Base-by-base conservation (phyloP, 2,113 vertebrate species). In the Hippocampus barbouri region DNA sequence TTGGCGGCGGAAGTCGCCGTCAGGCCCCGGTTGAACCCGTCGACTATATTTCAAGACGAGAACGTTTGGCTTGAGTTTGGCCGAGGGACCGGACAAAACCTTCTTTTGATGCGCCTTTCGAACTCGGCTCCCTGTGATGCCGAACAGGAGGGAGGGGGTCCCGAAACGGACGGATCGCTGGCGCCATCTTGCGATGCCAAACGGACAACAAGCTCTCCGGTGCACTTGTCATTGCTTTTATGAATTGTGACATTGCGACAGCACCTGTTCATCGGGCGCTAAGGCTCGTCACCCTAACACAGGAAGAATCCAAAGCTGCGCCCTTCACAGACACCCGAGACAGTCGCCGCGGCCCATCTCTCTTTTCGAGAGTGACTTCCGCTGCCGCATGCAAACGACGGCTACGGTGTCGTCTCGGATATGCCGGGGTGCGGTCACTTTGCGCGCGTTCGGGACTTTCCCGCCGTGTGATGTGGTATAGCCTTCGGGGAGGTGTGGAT, bases 391-490 rank as follows among this genome's bases (percentile, higher is more conserved):
- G 60, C 8, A 10, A 11, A 6, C 8, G 7, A 41, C 20, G n/a
- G 20, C 9, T 20, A 9, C 30, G n/a, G 8, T 9, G 11, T 41
- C 15, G 11, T 27, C 38, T 3, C 5, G 7, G 34, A 43, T n/a
- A 71, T 5, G 6, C 1, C 51, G 67, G 45, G 43, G 62, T 66
- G 49, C 62, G 5, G 77, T 69, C 80, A 76, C 80, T 69, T 84
- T 79, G 74, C 51, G 53, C 23, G 81, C 85, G 87, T 85, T 85
- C 86, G 88, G 89, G 89, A 89, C 87, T 91, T 89, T 90, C 88
- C 87, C 73, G 34, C 0, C 16, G 78, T 71, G 74, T 88, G 83
- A 89, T 23, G 71, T 30, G 69, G 34, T 38, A 59, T 40, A 83
- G 69, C 70, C 76, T n/a, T 74, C 73, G 49, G 54, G 74, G 66